Evolutionary conservation across 2,888 invertebrate species (phyloP), one percentile per base, ranked within the genome.

Genomic region (Syritta pipiens): DNA sequence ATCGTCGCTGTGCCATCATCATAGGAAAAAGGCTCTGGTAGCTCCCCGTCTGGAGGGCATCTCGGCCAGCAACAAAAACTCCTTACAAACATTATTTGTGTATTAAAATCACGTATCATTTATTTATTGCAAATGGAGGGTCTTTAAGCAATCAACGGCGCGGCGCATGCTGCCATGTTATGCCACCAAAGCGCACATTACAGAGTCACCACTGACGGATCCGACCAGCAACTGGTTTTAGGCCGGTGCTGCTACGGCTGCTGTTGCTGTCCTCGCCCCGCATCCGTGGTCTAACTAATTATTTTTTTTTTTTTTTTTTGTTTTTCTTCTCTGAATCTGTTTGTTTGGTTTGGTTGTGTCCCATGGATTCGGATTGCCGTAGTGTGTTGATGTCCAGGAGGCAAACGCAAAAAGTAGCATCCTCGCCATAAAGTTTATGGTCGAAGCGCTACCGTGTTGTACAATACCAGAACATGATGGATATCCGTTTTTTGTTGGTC

Each of bases 61-160:
- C 28, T 9, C 2, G n/a, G 35, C 12, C 24, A 26, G 14, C 7
- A 42, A 42, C 48, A 65, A 72, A 48, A 65, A 24, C 57, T 37
- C 6, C 51, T 24, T 49, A 67, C 74, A 49, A 79, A 74, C 84
- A 85, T 84, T 87, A 87, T 87, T 88, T 88, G 87, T 86, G 86
- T 87, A 88, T 88, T 88, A 85, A 88, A 88, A 87, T 87, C 88
- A 88, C 88, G 88, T 88, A 87, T 86, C 88, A 88, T 88, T 88
- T 88, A 88, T 88, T 88, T 88, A 88, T 88, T 88, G 87, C 87
- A 79, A 79, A 79, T 79, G 67, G 62, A 79, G 74, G 68, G 79
- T 79, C 79, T 79, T 79, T 79, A 79, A 57, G 67, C 62, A 62
- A 74, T 68, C 49, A 51, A 40, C 60, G 37, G 26, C 35, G 2